Percentiles rank a stretch among this genome's conserved stretches.
Conservation (phyloP, 30 jellyfish, hydroid and myxozoan genomes). For the Nemopilema nomurai region DNA sequence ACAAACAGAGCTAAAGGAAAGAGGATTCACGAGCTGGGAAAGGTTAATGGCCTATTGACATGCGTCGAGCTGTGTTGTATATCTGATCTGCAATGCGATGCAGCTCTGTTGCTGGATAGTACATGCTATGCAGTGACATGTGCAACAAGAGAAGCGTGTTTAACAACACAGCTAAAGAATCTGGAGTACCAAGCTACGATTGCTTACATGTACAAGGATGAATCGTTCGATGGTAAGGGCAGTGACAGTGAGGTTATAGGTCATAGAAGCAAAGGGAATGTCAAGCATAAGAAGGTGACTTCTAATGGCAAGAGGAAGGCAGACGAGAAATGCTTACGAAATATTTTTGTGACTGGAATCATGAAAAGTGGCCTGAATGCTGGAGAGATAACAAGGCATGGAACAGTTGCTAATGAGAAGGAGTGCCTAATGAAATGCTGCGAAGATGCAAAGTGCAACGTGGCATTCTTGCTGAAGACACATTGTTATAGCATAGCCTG, state of each 20-base stretch:
- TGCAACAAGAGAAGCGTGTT: conserved; percentile 15
- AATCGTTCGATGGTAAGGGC: not conserved
- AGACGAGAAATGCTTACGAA: conserved; percentile 26
- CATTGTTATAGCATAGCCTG: conserved; percentile 86
- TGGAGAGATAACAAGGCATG: conserved; percentile 74
- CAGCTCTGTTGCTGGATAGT: conserved; percentile 65
- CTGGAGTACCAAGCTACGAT: conserved; percentile 11
- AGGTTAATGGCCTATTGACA: conserved; percentile 16
- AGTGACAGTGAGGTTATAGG: not conserved
- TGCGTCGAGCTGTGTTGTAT: conserved; percentile 83
- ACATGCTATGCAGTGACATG: conserved; percentile 79
- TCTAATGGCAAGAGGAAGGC: not conserved
- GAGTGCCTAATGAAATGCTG: conserved; percentile 80
- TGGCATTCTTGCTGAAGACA: conserved; percentile 68
- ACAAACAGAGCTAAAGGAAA: conserved; percentile 64
- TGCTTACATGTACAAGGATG: conserved; percentile 32
- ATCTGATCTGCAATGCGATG: conserved; percentile 67
- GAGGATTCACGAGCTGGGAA: conserved; percentile 50
- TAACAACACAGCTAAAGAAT: conserved; percentile 6
- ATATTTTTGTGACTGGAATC: conserved; percentile 34
- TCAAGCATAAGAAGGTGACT: not conserved
- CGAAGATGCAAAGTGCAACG: conserved; percentile 59
- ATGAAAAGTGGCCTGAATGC: conserved; percentile 81
- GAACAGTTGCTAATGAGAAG: conserved; percentile 43
- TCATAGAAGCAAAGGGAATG: not conserved